Base-by-base conservation (phyloP, 1,140 invertebrate genomes). In the Heliconius congener region DNA sequence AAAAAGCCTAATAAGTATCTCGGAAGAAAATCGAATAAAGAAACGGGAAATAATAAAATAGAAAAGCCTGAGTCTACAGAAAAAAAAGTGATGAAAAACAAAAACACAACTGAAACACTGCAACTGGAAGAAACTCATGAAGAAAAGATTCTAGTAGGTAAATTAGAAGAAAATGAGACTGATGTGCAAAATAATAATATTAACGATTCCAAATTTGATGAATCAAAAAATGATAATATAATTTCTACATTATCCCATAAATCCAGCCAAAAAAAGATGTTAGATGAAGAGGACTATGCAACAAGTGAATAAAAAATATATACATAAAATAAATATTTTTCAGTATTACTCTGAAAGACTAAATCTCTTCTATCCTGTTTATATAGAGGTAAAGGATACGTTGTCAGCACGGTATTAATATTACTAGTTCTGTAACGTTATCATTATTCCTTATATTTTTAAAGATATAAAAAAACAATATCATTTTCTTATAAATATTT, bases 1-100 rank as follows among this genome's bases (percentile, higher is more conserved):
- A 78, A 76, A 55, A 91, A 88, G 60, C 85, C 86, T 18, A 86
- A 84, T 39, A 85, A 84, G 82, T 92, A 90, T 82, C 74, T 87
- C 16, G 84, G 83, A 8, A 73, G 37, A 77, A 81, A 42, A 39
- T 23, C 55, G n/a, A 30, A 66, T 30, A 23, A 27, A 16, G 27
- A 66, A 9, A 23, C 16, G 9, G 60, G 27, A 30, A 6, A 60
- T 9, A 0, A 60, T 60, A 23, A 23, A 23, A 60, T 9, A 60
- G 55, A 60, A 8, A 11, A 27, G 13, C 16, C 27, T n/a, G 5
- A 27, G 13, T 72, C 71, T 72, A 18, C 83, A 80, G 52, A 52
- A 52, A 52, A 52, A 19, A 52, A n/a, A 75, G 72, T 78, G 23
- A 73, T 52, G 37, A 71, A 72, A 19, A 30, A 70, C 42, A 42